Percentiles rank a stretch among this genome's conserved stretches.
Conservation (phyloP, 1,140 invertebrate genomes). For the Carposina sasakii region DNA sequence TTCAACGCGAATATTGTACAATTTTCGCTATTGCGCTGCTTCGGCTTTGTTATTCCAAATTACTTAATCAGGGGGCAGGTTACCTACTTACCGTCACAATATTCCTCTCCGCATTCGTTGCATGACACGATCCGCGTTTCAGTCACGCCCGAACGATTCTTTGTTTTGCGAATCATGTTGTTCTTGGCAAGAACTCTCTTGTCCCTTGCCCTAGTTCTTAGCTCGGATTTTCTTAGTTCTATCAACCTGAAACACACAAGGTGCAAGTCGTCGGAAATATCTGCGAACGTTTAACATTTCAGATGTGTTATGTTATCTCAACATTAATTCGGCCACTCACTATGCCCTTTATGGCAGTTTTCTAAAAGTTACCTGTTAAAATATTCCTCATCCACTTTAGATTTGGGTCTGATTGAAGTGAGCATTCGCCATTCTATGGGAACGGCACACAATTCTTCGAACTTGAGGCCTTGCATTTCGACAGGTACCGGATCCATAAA, state of each 20-base stretch:
- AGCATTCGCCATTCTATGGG: slow-evolving; percentile 96
- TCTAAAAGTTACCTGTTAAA: slow-evolving; percentile 81
- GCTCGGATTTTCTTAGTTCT: slow-evolving; percentile 84
- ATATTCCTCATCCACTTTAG: slow-evolving; percentile 88
- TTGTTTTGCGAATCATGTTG: slow-evolving; percentile 80
- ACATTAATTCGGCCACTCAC: background rate
- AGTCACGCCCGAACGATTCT: slow-evolving; percentile 85
- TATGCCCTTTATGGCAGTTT: background rate
- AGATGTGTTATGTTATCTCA: no score
- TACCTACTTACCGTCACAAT: slow-evolving; percentile 80
- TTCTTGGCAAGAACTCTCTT: slow-evolving; percentile 75
- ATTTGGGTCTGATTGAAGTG: slow-evolving; percentile 87
- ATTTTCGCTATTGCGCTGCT: no score
- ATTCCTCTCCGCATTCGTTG: slow-evolving; percentile 87
- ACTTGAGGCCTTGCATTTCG: slow-evolving; percentile 84
- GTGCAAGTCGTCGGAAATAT: background rate
- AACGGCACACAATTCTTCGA: slow-evolving; percentile 86
- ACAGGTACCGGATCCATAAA: slow-evolving; percentile 87
- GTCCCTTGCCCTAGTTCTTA: slow-evolving; percentile 79
- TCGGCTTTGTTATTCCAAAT: no score
- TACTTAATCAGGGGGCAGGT: background rate
- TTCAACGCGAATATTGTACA: no score
- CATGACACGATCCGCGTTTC: slow-evolving; percentile 84
- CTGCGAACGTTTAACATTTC: background rate
- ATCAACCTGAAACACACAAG: slow-evolving; percentile 74